These are phyloP conservation scores for Acleris emargana DNA, from an alignment of 2,888 invertebrate genomes.

Conservation along the genomic window DNA sequence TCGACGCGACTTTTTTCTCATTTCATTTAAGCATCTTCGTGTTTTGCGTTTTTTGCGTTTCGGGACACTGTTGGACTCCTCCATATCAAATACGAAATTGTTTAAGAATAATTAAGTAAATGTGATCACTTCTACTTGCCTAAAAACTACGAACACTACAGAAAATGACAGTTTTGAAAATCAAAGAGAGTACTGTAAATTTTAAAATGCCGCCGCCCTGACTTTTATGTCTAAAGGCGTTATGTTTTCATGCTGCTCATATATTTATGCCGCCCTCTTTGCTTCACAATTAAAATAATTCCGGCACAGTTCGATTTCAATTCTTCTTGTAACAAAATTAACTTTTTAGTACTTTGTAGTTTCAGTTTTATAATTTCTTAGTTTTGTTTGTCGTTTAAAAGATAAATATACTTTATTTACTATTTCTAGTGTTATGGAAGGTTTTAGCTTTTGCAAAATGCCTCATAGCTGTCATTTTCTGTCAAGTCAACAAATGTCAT, in stretches of 20 bases:
- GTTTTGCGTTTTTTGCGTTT: slow-evolving; percentile 69
- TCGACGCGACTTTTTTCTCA: slow-evolving; percentile 59
- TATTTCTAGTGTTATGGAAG: not conserved
- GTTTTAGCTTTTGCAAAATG: not conserved
- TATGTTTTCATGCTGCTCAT: not conserved
- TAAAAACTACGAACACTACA: slow-evolving; percentile 4
- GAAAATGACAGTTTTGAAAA: slow-evolving; percentile 23
- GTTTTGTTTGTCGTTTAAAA: too few species aligned
- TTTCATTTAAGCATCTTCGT: slow-evolving; percentile 66
- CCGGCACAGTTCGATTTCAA: not conserved
- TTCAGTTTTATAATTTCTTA: too few species aligned
- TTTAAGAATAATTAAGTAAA: slow-evolving; percentile 10
- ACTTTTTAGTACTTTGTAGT: too few species aligned
- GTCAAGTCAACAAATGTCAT: slow-evolving; percentile 38
- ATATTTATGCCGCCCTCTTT: not conserved
- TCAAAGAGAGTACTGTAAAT: too few species aligned
- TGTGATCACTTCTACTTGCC: slow-evolving; percentile 8
- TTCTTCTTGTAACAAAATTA: not conserved
- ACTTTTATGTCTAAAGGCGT: not conserved
- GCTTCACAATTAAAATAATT: not conserved
- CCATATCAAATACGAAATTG: slow-evolving; percentile 45
- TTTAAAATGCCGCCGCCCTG: slow-evolving; percentile 23
- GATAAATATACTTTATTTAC: too few species aligned
- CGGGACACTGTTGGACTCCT: slow-evolving; percentile 44
- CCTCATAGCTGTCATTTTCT: slow-evolving; percentile 29